phyloP scores from a whole-genome alignment of 2,888 invertebrate genomes.

The Mactromeris polynyma region DNA sequence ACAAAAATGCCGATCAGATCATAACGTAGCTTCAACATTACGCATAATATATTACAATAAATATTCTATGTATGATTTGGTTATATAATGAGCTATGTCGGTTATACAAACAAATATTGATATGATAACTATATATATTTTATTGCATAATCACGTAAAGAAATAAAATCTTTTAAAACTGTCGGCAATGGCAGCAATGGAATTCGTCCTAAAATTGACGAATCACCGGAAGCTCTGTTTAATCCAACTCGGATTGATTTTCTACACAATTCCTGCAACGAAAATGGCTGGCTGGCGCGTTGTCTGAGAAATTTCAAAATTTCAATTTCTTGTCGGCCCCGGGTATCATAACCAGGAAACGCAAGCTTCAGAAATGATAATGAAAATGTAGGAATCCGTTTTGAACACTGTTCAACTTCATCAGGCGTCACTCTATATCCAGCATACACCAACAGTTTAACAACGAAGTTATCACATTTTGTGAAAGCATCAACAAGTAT shows the following conservation, averaged over 20 bases:
- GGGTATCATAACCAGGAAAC: slow-evolving; percentile 75
- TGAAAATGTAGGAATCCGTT: slow-evolving; percentile 82
- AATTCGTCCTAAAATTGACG: slow-evolving; percentile 77
- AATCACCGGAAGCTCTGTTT: slow-evolving; percentile 77
- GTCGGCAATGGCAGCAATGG: slow-evolving; percentile 76
- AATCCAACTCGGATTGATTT: slow-evolving; percentile 76
- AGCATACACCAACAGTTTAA: slow-evolving; percentile 77
- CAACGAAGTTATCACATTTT: slow-evolving; percentile 80
- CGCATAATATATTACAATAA: not conserved
- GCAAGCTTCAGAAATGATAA: slow-evolving; percentile 81
- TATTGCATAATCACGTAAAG: slow-evolving; percentile 76
- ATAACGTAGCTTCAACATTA: not conserved
- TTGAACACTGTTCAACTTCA: slow-evolving; percentile 80
- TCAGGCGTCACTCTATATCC: slow-evolving; percentile 80
- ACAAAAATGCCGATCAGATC: too few species aligned
- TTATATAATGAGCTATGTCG: not conserved
- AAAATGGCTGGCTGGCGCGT: slow-evolving; percentile 70
- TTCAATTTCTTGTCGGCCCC: slow-evolving; percentile 72
- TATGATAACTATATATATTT: slow-evolving; percentile 44
- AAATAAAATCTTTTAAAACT: slow-evolving; percentile 75
- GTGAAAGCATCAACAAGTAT: slow-evolving; percentile 82
- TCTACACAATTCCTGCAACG: slow-evolving; percentile 77
- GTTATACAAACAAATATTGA: not conserved
- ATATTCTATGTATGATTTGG: not conserved
- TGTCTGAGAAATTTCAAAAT: slow-evolving; percentile 79